Evolutionary conservation across 2,113 vertebrate genomes (phyloP).

Genomic region (Paratilapia polleni): DNA sequence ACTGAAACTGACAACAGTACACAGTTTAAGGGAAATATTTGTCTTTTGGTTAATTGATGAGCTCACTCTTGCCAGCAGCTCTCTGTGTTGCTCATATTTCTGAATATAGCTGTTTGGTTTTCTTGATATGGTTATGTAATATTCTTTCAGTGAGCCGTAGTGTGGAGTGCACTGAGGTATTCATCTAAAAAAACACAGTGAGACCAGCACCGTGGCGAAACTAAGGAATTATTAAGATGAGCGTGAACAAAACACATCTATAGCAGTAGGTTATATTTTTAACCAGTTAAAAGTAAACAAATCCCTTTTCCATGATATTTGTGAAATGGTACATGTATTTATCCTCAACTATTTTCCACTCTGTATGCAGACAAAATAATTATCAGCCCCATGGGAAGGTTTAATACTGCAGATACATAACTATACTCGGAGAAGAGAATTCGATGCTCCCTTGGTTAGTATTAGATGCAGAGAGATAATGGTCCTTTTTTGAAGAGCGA

Average conservation of each 20-base stretch:
- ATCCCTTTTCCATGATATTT: slow-evolving; percentile 3
- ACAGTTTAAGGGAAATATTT: not conserved
- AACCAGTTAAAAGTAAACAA: not conserved
- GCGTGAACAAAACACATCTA: not conserved
- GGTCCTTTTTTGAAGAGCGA: not conserved
- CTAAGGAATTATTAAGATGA: slow-evolving; percentile 3
- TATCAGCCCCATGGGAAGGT: not conserved
- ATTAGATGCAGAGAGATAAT: not conserved
- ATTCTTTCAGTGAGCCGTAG: not conserved
- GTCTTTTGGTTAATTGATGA: not conserved
- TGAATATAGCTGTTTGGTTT: not conserved
- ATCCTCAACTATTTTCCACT: not conserved
- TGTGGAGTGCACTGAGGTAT: not conserved
- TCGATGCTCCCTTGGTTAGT: not conserved
- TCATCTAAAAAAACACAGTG: too few species aligned
- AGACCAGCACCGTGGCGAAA: not conserved
- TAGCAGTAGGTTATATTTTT: not conserved
- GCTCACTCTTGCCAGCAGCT: not conserved
- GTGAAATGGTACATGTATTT: not conserved
- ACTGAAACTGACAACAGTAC: not conserved
- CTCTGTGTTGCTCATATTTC: not conserved
- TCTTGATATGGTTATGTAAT: not conserved
- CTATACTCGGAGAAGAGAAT: not conserved
- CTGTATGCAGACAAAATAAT: not conserved
- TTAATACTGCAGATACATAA: not conserved